Base-by-base conservation (phyloP, 2,888 invertebrate genomes). In the Embidobia sp. region DNA sequence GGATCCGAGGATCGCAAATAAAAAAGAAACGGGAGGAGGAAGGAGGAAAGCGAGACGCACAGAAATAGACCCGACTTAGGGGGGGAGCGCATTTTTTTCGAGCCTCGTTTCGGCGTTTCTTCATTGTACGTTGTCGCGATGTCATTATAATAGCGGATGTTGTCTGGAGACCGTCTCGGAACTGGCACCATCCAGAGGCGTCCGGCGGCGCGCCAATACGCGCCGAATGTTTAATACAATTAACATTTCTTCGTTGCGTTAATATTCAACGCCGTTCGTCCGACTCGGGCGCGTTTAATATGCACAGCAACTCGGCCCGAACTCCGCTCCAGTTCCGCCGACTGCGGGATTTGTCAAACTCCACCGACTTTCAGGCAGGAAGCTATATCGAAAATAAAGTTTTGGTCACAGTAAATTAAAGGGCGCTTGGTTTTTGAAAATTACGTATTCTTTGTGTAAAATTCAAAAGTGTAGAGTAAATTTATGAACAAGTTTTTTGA, bases 91-190 rank as follows among this genome's bases (percentile, higher is more conserved):
- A 19, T 22, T 44, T 26, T 59, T 49, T 33, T 59, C 48, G 49
- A 59, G 33, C 42, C 48, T 57, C 48, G 57, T 67, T 67, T 57
- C 57, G 40, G 48, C 55, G 55, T 73, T 64, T 73, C 73, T 73
- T 73, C 64, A 57, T 33, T 64, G 66, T 59, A 64, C 66, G 46
- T 59, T 57, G 73, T 66, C 73, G 59, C 64, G 59, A 53, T 42
- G 59, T 73, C 59, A 73, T 66, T 64, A 57, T 66, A 73, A 73
- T 57, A 73, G 73, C 57, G 51, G 73, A 73, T 59, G 73, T 73
- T 73, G 73, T 66, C 73, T 64, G 73, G 73, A 73, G 64, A 73
- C 73, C 73, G 33, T 64, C 73, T 59, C 73, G 44, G 64, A 73
- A 73, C 73, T 73, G 48, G 64, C 64, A 53, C 11, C 26, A 63